Evolutionary conservation across 1,140 invertebrate genomes (phyloP).

Genomic region (Zaprionus gabonicus): DNA sequence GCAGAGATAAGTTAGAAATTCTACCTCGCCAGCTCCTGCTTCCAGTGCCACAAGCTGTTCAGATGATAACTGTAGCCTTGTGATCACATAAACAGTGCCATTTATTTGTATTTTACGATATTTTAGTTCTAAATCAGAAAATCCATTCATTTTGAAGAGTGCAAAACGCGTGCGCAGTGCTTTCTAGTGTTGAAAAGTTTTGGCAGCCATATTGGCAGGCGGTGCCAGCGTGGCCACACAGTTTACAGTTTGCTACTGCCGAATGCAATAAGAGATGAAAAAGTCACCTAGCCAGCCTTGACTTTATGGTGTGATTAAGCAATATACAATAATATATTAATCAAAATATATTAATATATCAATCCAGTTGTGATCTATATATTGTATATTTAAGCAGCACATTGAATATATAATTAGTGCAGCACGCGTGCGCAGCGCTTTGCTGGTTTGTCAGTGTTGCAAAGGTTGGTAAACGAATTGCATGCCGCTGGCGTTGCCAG

Average conservation of each 20-base stretch:
- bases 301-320: too few species aligned
- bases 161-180: conserved; percentile 23
- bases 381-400: not conserved
- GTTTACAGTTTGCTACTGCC: not conserved
- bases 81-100: conserved; percentile 53
- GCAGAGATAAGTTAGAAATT: not conserved
- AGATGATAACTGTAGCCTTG: not conserved
- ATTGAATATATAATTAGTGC: not conserved
- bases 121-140: not conserved
- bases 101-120: conserved; percentile 44
- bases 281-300: not conserved
- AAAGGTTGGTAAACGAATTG: not conserved
- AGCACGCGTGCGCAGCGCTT: not conserved
- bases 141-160: conserved; percentile 23
- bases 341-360: not conserved
- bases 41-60: conserved; percentile 2
- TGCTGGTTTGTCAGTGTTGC: not conserved
- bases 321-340: not conserved
- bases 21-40: conserved; percentile 56
- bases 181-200: conserved; percentile 5
- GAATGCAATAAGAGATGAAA: not conserved
- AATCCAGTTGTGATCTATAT: not conserved
- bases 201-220: not conserved
- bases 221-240: not conserved
- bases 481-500: not conserved